These are phyloP conservation scores for Pantherophis guttatus DNA, from an alignment of 2,113 vertebrate genomes.

Conservation along the genomic window DNA sequence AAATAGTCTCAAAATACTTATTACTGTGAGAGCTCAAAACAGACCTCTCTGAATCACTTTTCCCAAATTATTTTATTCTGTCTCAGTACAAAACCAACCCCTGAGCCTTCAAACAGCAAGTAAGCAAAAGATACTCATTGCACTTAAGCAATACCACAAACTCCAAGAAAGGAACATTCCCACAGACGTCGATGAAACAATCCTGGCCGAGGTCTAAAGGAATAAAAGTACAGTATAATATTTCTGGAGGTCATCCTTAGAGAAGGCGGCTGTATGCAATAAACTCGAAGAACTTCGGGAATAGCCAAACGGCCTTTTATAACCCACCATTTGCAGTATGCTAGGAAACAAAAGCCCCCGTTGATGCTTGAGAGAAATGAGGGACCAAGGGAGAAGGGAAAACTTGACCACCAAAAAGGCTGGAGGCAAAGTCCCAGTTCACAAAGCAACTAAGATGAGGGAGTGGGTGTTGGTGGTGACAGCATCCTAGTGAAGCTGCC, in stretches of 20 bases:
- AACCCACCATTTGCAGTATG: neutral
- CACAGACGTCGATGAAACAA: neutral
- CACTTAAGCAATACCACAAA: neutral
- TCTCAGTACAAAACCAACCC: neutral
- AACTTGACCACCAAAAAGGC: neutral
- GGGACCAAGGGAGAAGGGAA: neutral
- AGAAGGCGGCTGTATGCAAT: neutral
- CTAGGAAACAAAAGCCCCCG: slow-evolving; percentile 9
- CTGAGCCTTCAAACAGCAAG: neutral
- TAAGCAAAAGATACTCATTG: neutral
- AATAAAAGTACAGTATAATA: neutral
- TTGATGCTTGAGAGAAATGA: slow-evolving; percentile 24
- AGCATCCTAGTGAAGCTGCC: slow-evolving; percentile 3
- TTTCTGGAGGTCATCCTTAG: neutral
- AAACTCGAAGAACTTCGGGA: neutral
- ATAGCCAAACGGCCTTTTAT: neutral
- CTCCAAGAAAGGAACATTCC: neutral
- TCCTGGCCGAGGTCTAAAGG: neutral
- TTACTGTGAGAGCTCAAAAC: neutral
- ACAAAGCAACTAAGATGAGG: neutral
- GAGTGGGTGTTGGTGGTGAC: neutral
- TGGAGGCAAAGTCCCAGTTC: slow-evolving; percentile 40
- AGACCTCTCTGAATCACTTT: neutral
- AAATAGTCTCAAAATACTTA: neutral
- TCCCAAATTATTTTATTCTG: neutral